Conservation (phyloP, 35 echinoderm and acorn worm species). For the Ophiothrix spiculata region DNA sequence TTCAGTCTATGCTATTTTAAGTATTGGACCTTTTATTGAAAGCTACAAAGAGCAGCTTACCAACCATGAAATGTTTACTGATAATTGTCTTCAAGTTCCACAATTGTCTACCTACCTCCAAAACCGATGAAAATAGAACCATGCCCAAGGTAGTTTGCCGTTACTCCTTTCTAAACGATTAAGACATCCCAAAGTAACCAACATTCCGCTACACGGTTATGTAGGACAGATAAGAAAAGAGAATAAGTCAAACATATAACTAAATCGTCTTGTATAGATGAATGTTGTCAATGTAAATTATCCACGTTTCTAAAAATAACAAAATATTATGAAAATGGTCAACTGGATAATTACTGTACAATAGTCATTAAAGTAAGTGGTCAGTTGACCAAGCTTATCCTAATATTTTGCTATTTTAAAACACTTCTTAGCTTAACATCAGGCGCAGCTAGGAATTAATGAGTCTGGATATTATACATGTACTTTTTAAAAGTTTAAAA, state of each 20-base stretch:
- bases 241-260: neutral
- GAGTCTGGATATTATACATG: too few relatives aligned
- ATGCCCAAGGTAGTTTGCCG: slow-evolving; percentile 47
- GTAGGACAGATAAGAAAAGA: neutral
- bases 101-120: slow-evolving; percentile 89
- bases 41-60: neutral
- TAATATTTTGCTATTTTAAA: too few relatives aligned
- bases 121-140: slow-evolving; percentile 86
- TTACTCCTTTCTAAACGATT: slow-evolving; percentile 46
- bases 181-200: slow-evolving; percentile 53
- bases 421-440: too few relatives aligned
- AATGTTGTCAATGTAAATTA: too few relatives aligned
- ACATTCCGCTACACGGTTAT: slow-evolving; percentile 72
- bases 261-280: too few relatives aligned
- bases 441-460: too few relatives aligned
- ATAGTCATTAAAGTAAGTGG: too few relatives aligned
- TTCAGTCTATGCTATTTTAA: neutral
- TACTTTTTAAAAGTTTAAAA: too few relatives aligned
- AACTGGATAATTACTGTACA: neutral
- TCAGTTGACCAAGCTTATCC: neutral
- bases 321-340: neutral
- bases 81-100: too few relatives aligned
- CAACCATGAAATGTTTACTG: neutral
- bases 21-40: neutral
- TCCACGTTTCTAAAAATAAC: too few relatives aligned